Evolutionary conservation across 2,113 vertebrate genomes (phyloP).

Genomic region (Prionailurus viverrinus): DNA sequence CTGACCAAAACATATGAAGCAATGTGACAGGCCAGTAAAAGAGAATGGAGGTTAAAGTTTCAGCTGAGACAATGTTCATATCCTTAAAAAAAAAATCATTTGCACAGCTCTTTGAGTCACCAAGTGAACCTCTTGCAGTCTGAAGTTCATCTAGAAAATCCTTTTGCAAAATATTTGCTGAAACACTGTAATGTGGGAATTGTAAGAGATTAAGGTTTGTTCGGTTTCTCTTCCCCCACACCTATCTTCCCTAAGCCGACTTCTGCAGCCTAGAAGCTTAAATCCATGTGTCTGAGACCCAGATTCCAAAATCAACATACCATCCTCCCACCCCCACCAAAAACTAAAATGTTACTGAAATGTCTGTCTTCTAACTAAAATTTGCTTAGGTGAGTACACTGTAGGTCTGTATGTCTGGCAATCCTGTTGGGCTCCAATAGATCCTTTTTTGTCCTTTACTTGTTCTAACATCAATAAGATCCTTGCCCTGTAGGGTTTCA

Average conservation of each 20-base stretch:
- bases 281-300: conserved; percentile 63
- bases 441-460: conserved; percentile 5
- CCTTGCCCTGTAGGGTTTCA: not conserved
- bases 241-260: conserved; percentile 69
- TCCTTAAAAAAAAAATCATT: conserved; percentile 78
- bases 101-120: conserved; percentile 77
- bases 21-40: conserved; percentile 84
- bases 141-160: conserved; percentile 88
- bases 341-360: conserved; percentile 78
- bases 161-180: conserved; percentile 88
- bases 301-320: conserved; percentile 46
- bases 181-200: conserved; percentile 84
- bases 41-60: conserved; percentile 86
- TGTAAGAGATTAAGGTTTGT: conserved; percentile 79
- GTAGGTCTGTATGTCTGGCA: conserved; percentile 66
- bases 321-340: not conserved
- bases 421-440: conserved; percentile 54
- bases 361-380: conserved; percentile 83
- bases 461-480: not conserved
- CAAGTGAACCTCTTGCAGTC: conserved; percentile 81
- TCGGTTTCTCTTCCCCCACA: conserved; percentile 62
- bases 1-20: conserved; percentile 82
- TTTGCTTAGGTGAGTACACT: conserved; percentile 81
- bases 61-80: conserved; percentile 87
- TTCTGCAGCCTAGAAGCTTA: conserved; percentile 73